phyloP scores from a whole-genome alignment of 1,140 invertebrate genomes.

The Vanessa atalanta region DNA sequence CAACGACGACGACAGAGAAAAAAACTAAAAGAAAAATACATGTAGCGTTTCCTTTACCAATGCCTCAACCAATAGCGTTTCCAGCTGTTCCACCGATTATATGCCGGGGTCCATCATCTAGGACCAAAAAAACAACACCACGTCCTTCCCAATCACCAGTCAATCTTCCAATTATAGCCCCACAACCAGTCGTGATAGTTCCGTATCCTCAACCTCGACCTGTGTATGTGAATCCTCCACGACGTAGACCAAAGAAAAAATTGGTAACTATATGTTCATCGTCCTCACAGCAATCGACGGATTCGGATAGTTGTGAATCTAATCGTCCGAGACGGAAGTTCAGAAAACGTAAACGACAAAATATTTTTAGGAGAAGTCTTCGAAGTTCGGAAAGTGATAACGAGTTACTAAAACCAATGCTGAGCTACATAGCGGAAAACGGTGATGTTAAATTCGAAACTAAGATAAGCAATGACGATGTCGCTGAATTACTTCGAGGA shows the following conservation, averaged over 20 bases:
- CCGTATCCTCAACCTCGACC: constrained; percentile 27
- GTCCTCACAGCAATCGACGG: constrained; percentile 33
- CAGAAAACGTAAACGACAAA: constrained; percentile 34
- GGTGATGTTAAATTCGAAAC: constrained; percentile 56
- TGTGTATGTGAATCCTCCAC: not conserved
- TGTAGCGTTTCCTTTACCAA: constrained; percentile 36
- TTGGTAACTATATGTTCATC: constrained; percentile 19
- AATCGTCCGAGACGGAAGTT: constrained; percentile 34
- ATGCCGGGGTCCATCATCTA: constrained; percentile 31
- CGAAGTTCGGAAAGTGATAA: constrained; percentile 42
- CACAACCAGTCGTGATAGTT: constrained; percentile 29
- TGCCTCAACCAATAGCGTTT: constrained; percentile 44
- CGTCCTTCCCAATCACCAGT: constrained; percentile 43
- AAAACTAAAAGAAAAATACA: not conserved
- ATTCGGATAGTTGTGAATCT: constrained; percentile 35
- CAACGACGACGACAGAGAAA: constrained; percentile 23
- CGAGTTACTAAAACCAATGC: constrained; percentile 53
- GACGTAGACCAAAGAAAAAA: constrained; percentile 17
- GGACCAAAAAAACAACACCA: constrained; percentile 47
- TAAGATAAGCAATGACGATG: constrained; percentile 53
- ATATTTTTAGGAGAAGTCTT: constrained; percentile 40
- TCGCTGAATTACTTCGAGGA: constrained; percentile 43
- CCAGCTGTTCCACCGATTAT: constrained; percentile 9
- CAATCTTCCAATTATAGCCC: constrained; percentile 30
- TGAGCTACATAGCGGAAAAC: constrained; percentile 53